A percentile compares a stretch with the other conserved stretches of the same genome.
phyloP scores from a whole-genome alignment of 2,888 invertebrate species.

The Carpatolechia fugitivella region DNA sequence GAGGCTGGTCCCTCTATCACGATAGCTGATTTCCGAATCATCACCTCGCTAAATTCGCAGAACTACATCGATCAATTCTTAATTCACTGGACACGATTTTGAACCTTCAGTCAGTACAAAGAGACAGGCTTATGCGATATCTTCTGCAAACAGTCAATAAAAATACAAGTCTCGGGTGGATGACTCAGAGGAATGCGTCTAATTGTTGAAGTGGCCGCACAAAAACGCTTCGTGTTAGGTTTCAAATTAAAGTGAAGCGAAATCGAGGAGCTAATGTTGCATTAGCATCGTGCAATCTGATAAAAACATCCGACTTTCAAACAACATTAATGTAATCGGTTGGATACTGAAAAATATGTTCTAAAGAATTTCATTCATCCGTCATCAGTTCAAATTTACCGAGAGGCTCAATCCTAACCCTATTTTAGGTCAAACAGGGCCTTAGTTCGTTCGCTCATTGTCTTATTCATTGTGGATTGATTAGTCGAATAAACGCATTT shows the following conservation, averaged over 20 bases:
- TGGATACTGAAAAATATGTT: neutral
- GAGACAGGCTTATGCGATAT: slow-evolving; percentile 29
- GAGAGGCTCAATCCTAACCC: too few species aligned
- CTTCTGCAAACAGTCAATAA: slow-evolving; percentile 65
- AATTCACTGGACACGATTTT: neutral
- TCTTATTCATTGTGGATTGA: too few species aligned
- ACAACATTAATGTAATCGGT: neutral
- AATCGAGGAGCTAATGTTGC: slow-evolving; percentile 35
- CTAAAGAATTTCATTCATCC: neutral
- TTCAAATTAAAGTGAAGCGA: slow-evolving; percentile 61
- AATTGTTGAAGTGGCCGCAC: slow-evolving; percentile 63
- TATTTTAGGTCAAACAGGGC: too few species aligned
- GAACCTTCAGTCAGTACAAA: neutral
- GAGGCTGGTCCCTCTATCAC: slow-evolving; percentile 29
- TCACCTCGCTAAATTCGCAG: slow-evolving; percentile 44
- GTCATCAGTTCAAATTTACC: neutral
- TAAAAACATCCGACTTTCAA: slow-evolving; percentile 6
- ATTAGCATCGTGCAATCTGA: slow-evolving; percentile 8
- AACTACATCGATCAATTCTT: slow-evolving; percentile 26
- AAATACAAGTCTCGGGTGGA: slow-evolving; percentile 68
- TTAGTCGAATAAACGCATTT: too few species aligned
- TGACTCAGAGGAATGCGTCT: slow-evolving; percentile 72
- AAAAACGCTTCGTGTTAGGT: slow-evolving; percentile 60
- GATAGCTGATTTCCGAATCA: slow-evolving; percentile 51
- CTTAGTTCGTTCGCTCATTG: too few species aligned